Conservation (phyloP, 2,888 invertebrate genomes). For the Alitta virens region DNA sequence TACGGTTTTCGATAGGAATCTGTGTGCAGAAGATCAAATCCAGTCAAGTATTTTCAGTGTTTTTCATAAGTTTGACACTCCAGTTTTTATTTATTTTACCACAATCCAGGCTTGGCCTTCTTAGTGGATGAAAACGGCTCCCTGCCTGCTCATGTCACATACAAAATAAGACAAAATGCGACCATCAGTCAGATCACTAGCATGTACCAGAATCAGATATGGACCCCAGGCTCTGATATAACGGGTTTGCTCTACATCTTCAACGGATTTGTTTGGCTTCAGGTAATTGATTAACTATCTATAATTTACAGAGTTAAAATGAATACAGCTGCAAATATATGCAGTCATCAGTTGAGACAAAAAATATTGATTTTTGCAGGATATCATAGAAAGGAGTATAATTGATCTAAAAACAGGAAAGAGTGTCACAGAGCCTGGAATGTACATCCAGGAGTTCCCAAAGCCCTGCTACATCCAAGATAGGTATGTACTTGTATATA, state of each 20-base stretch:
- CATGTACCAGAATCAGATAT: conserved; percentile 38
- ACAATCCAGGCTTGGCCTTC: conserved; percentile 7
- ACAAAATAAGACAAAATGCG: conserved; percentile 48
- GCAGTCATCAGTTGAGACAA: not conserved
- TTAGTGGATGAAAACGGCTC: conserved; percentile 9
- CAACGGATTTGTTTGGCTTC: conserved; percentile 54
- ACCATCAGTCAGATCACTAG: conserved; percentile 39
- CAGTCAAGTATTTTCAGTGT: not conserved
- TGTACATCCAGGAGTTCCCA: conserved; percentile 23
- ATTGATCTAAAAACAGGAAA: conserved; percentile 21
- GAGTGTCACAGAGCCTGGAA: conserved; percentile 22
- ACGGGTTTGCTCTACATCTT: conserved; percentile 49
- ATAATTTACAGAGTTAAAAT: not conserved
- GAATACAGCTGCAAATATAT: not conserved
- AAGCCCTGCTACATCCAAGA: conserved; percentile 28
- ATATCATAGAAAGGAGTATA: conserved; percentile 24
- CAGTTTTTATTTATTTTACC: not conserved
- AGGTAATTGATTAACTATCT: conserved; percentile 31
- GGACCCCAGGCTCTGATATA: conserved; percentile 50
- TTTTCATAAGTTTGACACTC: not conserved
- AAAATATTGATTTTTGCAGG: no score
- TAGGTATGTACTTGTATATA: no score
- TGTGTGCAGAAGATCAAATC: no score
- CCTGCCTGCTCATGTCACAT: conserved; percentile 20
- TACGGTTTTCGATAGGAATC: no score